Base-by-base conservation (phyloP, 2,888 invertebrate genomes). In the Microctonus hyperodae region DNA sequence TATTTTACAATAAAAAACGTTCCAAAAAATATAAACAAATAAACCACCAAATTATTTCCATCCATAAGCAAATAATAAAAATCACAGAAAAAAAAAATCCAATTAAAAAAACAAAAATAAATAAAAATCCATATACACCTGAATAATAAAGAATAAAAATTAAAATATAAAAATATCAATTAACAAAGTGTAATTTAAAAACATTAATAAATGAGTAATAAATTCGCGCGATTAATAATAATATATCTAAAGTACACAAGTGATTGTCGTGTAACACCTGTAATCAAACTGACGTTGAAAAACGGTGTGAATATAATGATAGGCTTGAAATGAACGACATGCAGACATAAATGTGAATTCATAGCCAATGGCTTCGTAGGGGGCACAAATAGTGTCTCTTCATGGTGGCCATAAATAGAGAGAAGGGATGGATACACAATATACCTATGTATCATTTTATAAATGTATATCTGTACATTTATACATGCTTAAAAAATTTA, bases 231-330 rank as follows among this genome's bases (percentile, higher is more conserved):
- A 33, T 20, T 50, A 60, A 33, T 37, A 13, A 22, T 50, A 22
- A 33, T 44, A 44, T 20, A n/a, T 51, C 55, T 56, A 51, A 16
- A 6, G 44, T 28, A 69, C 55, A 59, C 70, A 66, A 72, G 60
- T 67, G 61, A 67, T 69, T 77, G 72, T 44, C 78, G 79, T 77
- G 70, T 77, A 78, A 78, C 82, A 82, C 81, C 81, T 79, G 78
- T 82, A 81, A 83, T 82, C 81, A 81, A 78, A 83, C 83, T 83
- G 81, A 73, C 77, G 78, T 71, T 74, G 70, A 75, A 81, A 78
- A 81, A 76, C 75, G 72, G 73, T 71, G 77, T 73, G 69, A 76
- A 77, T 69, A 60, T 75, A 79, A 78, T 79, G 77, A 80, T 77
- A 79, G 79, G 75, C 73, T 71, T 28, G 63, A 68, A 64, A 44